A percentile compares a stretch with the other conserved stretches of the same genome.
These are phyloP conservation scores for Halcyon chelicuti DNA, from an alignment of 2,797 vertebrate genomes.

Conservation along the genomic window DNA sequence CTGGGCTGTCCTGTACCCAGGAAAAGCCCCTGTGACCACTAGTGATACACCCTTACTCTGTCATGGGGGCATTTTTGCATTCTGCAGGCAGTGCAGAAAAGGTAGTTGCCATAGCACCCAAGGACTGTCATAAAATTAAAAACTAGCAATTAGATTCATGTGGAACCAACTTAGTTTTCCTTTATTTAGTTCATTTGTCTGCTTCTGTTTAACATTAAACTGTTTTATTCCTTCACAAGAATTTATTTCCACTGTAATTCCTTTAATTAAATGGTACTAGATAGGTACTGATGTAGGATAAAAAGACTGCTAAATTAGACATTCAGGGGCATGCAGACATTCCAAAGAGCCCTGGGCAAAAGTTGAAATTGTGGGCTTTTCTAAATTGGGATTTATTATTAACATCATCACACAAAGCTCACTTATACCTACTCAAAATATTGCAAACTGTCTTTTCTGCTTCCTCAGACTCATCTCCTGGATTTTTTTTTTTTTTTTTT, in stretches of 20 bases:
- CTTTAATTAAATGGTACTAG: slow-evolving; percentile 28
- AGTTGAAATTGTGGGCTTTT: slow-evolving; percentile 11
- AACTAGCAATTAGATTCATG: not conserved
- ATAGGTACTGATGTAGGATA: not conserved
- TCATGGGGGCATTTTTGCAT: not conserved
- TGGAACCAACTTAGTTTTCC: not conserved
- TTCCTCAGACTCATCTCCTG: not conserved
- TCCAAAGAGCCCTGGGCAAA: not conserved
- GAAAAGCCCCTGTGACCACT: not conserved
- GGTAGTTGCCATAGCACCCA: not conserved
- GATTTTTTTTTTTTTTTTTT: not conserved
- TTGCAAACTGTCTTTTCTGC: not conserved
- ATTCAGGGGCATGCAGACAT: not conserved
- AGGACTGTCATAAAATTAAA: not conserved
- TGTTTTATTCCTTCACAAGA: not conserved
- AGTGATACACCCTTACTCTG: not conserved
- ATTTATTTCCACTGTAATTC: not conserved
- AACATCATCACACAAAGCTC: not conserved
- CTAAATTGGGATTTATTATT: slow-evolving; percentile 23
- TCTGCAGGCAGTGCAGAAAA: not conserved
- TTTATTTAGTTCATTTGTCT: slow-evolving; percentile 4
- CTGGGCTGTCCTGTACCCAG: not conserved
- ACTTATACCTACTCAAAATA: not conserved
- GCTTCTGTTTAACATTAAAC: not conserved
- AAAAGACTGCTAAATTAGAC: not conserved